Evolutionary conservation across 1,140 invertebrate species (phyloP).

Genomic region (Drosophila obscura): DNA sequence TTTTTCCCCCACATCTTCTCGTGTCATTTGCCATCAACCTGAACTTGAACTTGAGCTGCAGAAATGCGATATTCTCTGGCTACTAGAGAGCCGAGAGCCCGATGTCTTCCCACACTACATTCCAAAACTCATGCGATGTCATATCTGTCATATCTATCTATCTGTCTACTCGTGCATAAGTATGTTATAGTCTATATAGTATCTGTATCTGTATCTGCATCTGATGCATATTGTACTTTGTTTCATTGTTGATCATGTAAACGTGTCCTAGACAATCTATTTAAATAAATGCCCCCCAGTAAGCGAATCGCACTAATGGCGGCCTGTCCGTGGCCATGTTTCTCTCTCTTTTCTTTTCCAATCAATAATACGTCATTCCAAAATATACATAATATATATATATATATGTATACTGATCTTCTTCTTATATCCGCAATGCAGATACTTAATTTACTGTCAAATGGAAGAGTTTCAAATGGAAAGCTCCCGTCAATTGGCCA

Average conservation of each 20-base stretch:
- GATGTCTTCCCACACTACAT: conserved; percentile 16
- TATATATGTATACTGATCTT: conserved; percentile 3
- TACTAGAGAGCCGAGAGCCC: conserved; percentile 23
- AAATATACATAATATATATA: conserved; percentile 8
- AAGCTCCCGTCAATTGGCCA: conserved; percentile 84
- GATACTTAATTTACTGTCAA: conserved; percentile 92
- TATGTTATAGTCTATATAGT: conserved; percentile 40
- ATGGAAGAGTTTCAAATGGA: conserved; percentile 90
- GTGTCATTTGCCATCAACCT: conserved; percentile 3
- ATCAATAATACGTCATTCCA: conserved; percentile 34
- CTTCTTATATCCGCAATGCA: conserved; percentile 83
- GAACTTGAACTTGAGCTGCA: conserved; percentile 10
- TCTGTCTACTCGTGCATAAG: conserved; percentile 60
- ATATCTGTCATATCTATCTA: conserved; percentile 43
- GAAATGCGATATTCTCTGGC: conserved; percentile 21
- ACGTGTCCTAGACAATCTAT: conserved; percentile 36
- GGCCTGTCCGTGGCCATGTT: conserved; percentile 48
- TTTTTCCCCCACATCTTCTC: conserved; percentile 15
- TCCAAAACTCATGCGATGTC: conserved; percentile 39
- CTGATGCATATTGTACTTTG: conserved; percentile 22
- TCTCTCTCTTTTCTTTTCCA: conserved; percentile 63
- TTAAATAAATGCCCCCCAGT: conserved; percentile 15
- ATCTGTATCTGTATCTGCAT: conserved; percentile 23
- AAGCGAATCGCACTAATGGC: conserved; percentile 70
- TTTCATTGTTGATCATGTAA: conserved; percentile 51